Base-by-base conservation (phyloP, 1,140 invertebrate genomes). In the Drosophila kanapiae region DNA sequence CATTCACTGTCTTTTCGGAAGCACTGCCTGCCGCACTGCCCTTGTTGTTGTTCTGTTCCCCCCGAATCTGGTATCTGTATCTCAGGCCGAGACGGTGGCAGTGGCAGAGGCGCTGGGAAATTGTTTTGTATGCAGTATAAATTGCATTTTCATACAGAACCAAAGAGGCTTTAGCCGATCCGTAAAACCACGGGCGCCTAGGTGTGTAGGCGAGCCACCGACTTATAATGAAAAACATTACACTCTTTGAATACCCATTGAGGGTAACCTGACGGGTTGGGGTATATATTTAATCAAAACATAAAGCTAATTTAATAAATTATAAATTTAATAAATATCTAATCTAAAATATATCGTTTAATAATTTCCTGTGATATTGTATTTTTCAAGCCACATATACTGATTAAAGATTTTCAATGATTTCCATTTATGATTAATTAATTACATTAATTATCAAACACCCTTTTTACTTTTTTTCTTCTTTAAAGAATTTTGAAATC, bases 1-100 rank as follows among this genome's bases (percentile, higher is more conserved):
- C 85, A 90, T 88, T 88, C 86, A 75, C 81, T 90, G 75, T 90
- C 82, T 79, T 79, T 88, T 90, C 82, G 72, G 62, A 56, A 77
- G 77, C 77, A 53, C 16, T 43, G 70, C 69, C 62, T 47, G 67
- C 51, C 53, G 51, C 76, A 53, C 57, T 40, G 75, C 47, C 68
- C 63, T 72, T 61, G 54, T 47, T 71, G 62, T 65, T 65, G 58
- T n/a, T 72, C 53, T 37, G 27, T 37, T 18, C 7, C 49, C 48
- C 31, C 48, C 61, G 27, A 40, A 38, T 54, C 35, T 48, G 38
- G 43, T 58, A n/a, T n/a, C n/a, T n/a, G 53, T 78, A 62, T 79
- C 67, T 79, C 64, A 78, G 77, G 75, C 59, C 14, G 38, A 40
- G 38, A n/a, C n/a, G n/a, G 38, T n/a, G n/a, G n/a, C n/a, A n/a